These are phyloP conservation scores for Athene noctua DNA, from an alignment of 2,113 vertebrate species.

Conservation along the genomic window DNA sequence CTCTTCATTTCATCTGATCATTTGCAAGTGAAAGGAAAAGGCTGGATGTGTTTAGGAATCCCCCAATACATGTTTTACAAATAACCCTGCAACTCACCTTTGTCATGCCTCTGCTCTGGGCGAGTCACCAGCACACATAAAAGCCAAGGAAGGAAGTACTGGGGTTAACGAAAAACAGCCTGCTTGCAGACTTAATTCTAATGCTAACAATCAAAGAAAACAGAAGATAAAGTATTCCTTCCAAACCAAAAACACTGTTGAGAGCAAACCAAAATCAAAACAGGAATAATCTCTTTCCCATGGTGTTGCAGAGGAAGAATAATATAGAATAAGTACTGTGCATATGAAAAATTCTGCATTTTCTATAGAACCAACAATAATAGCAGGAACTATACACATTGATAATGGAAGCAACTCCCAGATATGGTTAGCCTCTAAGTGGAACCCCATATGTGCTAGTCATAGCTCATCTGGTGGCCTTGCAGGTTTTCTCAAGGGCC, in stretches of 20 bases:
- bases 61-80: neutral
- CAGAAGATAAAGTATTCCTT: neutral
- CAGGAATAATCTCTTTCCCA: neutral
- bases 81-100: neutral
- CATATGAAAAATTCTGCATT: neutral
- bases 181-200: neutral
- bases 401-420: neutral
- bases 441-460: neutral
- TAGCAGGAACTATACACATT: neutral
- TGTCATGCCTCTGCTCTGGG: neutral
- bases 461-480: neutral
- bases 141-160: neutral
- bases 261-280: neutral
- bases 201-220: conserved; percentile 15
- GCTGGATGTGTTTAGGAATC: neutral
- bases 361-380: neutral
- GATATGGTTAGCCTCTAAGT: neutral
- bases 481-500: neutral
- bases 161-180: neutral
- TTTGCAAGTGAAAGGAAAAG: neutral
- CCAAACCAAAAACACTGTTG: neutral
- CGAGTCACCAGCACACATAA: neutral
- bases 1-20: neutral
- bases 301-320: neutral
- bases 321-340: neutral